A percentile compares a stretch with the other conserved stretches of the same genome.
phyloP scores from a whole-genome alignment of 2,888 invertebrate species.

The Gonocerus acuteangulatus region DNA sequence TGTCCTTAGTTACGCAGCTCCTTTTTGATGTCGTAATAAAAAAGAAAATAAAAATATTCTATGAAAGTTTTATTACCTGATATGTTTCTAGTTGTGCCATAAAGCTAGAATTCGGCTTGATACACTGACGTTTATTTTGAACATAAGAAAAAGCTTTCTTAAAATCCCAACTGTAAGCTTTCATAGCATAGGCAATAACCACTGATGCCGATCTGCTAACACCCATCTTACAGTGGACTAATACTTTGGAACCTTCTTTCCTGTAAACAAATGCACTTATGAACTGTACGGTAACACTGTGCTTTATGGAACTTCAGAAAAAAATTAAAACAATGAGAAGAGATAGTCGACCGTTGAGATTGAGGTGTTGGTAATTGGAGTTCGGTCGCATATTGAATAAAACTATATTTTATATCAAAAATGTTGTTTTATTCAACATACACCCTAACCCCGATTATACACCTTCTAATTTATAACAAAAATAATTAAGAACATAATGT shows the following conservation, averaged over 20 bases:
- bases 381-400: too few species aligned
- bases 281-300: not conserved
- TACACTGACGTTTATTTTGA: constrained; percentile 81
- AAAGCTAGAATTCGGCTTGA: constrained; percentile 94
- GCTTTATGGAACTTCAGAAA: too few species aligned
- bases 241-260: constrained; percentile 81
- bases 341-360: too few species aligned
- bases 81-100: constrained; percentile 90
- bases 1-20: too few species aligned
- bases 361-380: too few species aligned
- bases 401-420: too few species aligned
- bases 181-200: constrained; percentile 97
- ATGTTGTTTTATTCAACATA: not conserved
- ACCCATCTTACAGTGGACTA: constrained; percentile 99
- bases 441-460: not conserved
- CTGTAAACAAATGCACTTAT: constrained; percentile 44
- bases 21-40: too few species aligned
- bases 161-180: constrained; percentile 90
- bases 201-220: constrained; percentile 96
- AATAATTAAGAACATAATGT: not conserved
- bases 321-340: not conserved
- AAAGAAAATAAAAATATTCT: too few species aligned
- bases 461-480: too few species aligned
- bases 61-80: constrained; percentile 41
- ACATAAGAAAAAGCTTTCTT: constrained; percentile 82